Evolutionary conservation across 2,888 invertebrate species (phyloP).

Genomic region (Acrobasis consociella): DNA sequence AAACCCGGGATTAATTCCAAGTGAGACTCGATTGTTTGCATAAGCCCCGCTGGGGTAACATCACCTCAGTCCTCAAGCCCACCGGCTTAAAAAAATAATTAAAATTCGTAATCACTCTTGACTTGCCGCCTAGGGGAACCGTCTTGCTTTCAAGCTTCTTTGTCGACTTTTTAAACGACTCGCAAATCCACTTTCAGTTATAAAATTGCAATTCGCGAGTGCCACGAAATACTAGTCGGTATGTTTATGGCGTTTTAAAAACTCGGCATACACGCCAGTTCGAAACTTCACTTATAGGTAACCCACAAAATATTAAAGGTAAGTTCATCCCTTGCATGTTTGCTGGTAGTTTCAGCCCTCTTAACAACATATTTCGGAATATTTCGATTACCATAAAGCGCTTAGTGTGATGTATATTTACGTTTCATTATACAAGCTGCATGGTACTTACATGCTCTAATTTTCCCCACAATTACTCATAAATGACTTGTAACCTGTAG

Average conservation of each 20-base stretch:
- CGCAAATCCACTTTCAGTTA: constrained; percentile 23
- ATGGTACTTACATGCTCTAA: constrained; percentile 37
- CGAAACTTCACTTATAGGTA: constrained; percentile 70
- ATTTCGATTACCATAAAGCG: constrained; percentile 83
- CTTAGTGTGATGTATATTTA: constrained; percentile 76
- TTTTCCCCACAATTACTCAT: constrained; percentile 18
- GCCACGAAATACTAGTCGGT: constrained; percentile 62
- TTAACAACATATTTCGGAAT: constrained; percentile 82
- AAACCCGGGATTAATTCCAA: constrained; percentile 82
- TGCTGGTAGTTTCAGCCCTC: constrained; percentile 75
- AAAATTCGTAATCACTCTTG: constrained; percentile 83
- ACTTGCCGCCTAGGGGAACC: constrained; percentile 69
- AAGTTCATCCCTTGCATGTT: constrained; percentile 80
- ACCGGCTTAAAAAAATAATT: constrained; percentile 83
- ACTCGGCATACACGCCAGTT: constrained; percentile 67
- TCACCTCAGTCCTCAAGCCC: constrained; percentile 79
- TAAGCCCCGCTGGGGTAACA: constrained; percentile 79
- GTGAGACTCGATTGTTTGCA: constrained; percentile 83
- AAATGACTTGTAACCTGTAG: constrained; percentile 26
- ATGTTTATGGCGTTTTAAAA: constrained; percentile 73
- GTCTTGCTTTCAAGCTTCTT: constrained; percentile 58
- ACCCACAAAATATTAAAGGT: constrained; percentile 76
- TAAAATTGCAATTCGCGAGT: constrained; percentile 48
- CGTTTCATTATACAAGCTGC: constrained; percentile 65
- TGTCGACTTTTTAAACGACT: constrained; percentile 30